Percentiles rank a stretch among this genome's conserved stretches.
Conservation (phyloP, 1,140 invertebrate species). For the Diabrotica undecimpunctata region DNA sequence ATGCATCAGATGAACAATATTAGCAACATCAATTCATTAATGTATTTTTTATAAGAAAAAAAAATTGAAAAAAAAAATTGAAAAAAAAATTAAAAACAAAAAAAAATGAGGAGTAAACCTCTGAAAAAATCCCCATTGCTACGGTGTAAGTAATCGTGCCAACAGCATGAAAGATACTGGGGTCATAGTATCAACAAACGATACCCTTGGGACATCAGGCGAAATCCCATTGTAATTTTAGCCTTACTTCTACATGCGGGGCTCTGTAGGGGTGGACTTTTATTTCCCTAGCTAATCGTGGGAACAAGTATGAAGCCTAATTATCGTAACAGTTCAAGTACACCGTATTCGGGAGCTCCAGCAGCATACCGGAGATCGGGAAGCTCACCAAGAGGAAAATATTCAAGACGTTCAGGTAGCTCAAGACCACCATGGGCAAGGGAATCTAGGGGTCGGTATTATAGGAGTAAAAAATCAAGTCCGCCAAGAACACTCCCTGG, state of each 20-base stretch:
- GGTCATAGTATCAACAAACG: conserved; percentile 10
- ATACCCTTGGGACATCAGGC: conserved; percentile 15
- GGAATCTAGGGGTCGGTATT: background rate
- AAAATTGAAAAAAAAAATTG: no score
- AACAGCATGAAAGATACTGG: conserved; percentile 12
- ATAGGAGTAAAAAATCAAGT: background rate
- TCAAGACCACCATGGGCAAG: background rate
- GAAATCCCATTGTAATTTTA: conserved; percentile 9
- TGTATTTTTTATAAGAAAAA: no score
- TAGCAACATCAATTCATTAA: no score
- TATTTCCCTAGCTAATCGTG: conserved; percentile 19
- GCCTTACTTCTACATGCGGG: conserved; percentile 11
- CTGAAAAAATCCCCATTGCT: conserved; percentile 18
- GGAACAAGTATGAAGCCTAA: conserved; percentile 17
- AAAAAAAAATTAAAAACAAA: no score
- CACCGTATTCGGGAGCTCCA: conserved; percentile 7
- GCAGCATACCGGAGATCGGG: conserved; percentile 12
- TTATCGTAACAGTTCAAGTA: conserved; percentile 7
- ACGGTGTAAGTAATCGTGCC: conserved; percentile 14
- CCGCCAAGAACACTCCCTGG: background rate
- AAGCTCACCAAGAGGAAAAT: background rate
- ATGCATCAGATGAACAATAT: no score
- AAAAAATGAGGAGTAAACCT: conserved; percentile 34
- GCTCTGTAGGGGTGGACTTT: conserved; percentile 12
- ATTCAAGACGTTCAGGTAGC: background rate